A percentile compares a stretch with the other conserved stretches of the same genome.
Conservation (phyloP, 2,113 vertebrate species). For the Callipepla californica region DNA sequence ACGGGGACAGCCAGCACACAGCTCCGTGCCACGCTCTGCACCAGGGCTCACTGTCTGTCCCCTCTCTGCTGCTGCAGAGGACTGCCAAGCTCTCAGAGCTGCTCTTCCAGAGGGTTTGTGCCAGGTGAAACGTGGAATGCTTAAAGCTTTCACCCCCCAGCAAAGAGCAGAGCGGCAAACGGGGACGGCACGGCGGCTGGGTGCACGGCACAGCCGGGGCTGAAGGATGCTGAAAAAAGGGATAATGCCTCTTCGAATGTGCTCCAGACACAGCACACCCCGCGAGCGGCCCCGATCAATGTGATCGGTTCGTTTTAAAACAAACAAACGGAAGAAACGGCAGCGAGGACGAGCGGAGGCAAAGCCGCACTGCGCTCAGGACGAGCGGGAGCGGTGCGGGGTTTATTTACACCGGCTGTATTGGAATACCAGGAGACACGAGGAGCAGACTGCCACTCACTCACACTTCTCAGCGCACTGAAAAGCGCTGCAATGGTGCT, state of each 20-base stretch:
- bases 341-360: slow-evolving; percentile 60
- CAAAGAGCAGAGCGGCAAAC: accelerated
- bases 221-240: neutral
- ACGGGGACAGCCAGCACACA: neutral
- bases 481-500: neutral
- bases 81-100: too few species aligned
- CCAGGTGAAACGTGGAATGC: neutral
- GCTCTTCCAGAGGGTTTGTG: neutral
- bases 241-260: slow-evolving; percentile 63
- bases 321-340: slow-evolving; percentile 19
- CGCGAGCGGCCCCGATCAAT: slow-evolving; percentile 77
- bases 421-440: neutral
- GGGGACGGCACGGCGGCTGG: neutral
- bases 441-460: neutral
- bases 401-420: slow-evolving; percentile 19
- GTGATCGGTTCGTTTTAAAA: slow-evolving; percentile 74
- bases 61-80: neutral
- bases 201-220: neutral
- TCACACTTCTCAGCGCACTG: neutral
- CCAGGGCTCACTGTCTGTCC: accelerated
- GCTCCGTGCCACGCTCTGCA: accelerated
- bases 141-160: neutral
- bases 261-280: slow-evolving; percentile 57
- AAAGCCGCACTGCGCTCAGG: slow-evolving; percentile 47
- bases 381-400: slow-evolving; percentile 26